Evolutionary conservation across 1,140 invertebrate species (phyloP), one percentile per base, ranked within the genome.

Genomic region (Tetranychus cinnabarinus): DNA sequence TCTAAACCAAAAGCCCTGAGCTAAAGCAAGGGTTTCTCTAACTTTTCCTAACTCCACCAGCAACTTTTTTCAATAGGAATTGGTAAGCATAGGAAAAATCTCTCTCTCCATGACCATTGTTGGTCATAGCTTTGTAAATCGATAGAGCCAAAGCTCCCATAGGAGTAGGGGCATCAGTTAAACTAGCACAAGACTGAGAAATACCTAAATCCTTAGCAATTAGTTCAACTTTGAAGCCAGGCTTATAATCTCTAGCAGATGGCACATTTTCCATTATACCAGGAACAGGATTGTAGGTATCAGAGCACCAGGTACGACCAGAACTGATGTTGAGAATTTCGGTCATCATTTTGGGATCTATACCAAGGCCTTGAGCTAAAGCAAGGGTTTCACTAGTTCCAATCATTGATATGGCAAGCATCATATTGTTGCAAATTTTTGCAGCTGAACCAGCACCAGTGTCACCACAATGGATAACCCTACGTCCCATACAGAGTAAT

Each of bases 391-490:
- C 91, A 1, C 86, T 78, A 0, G 82, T 81, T 0, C 86, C 90
- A 70, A 93, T 85, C 84, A 96, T 96, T 31, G 79, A 79, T 67
- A 90, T 86, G 35, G 80, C 88, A 64, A 95, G 76, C 31, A 93
- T 78, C 86, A 98, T 90, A 70, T 98, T 99, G 71, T 99, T 99
- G 71, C 88, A 92, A 15, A 98, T 80, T 77, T 99, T 99, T 2
- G 91, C 91, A 0, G 87, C 87, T 74, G 93, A 86, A 6, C 95
- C 96, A 68, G 82, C 81, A 2, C 95, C 95, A 12, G 85, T 77
- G 12, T 79, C 74, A 3, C 95, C 95, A 69, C 93, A 97, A 71
- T 96, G 82, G 52, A 92, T 80, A 45, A 91, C 80, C 70, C 85
- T 90, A 59, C 84, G 82, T 0, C 95, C 95, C 88, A 98, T 96